Conservation (phyloP, 2,888 invertebrate genomes). For the Tenthredo amoena region DNA sequence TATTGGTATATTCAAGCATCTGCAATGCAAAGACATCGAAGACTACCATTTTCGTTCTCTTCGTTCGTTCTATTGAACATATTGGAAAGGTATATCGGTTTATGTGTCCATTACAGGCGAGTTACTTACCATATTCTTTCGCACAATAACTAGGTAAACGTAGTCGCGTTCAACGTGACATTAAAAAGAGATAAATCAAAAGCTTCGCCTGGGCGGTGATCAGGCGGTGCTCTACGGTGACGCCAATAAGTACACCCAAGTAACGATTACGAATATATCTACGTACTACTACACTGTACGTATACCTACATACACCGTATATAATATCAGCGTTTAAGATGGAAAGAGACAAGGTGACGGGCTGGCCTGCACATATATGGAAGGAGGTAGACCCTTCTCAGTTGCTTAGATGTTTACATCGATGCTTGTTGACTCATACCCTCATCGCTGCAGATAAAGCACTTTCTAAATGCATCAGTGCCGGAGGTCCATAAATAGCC, state of each 20-base stretch:
- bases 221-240: constrained; percentile 21
- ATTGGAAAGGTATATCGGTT: constrained; percentile 4
- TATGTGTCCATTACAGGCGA: constrained; percentile 23
- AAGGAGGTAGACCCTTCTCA: constrained; percentile 21
- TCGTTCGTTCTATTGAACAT: neutral
- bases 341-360: constrained; percentile 11
- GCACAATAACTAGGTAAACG: neutral
- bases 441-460: constrained; percentile 67
- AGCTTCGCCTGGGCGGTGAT: constrained; percentile 23
- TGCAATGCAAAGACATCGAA: neutral
- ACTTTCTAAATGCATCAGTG: constrained; percentile 72
- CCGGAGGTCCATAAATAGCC: constrained; percentile 67
- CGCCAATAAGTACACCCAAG: constrained; percentile 23
- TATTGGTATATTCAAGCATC: neutral
- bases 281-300: neutral
- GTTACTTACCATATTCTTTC: constrained; percentile 3
- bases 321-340: constrained; percentile 14
- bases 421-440: constrained; percentile 68
- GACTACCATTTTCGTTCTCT: neutral
- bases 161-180: constrained; percentile 1
- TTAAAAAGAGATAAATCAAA: constrained; percentile 42
- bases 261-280: constrained; percentile 28
- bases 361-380: constrained; percentile 28
- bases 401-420: constrained; percentile 60
- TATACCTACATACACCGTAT: neutral